Evolutionary conservation across 2,113 vertebrate genomes (phyloP).

Genomic region (Paedocypris sp.): DNA sequence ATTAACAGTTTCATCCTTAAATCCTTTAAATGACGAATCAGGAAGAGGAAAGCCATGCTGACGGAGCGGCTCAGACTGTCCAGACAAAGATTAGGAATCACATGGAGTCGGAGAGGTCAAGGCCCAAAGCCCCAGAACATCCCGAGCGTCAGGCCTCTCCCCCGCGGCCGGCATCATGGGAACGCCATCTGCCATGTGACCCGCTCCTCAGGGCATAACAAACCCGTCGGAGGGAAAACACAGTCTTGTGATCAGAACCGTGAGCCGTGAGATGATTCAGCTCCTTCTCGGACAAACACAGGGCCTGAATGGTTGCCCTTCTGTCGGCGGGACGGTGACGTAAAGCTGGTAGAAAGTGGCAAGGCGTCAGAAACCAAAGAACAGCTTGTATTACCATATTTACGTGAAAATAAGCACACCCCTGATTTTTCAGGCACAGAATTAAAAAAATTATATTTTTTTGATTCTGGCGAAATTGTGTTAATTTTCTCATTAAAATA

Average conservation of each 20-base stretch:
- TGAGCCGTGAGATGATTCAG: not conserved
- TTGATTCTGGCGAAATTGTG: no score
- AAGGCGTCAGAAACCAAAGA: no score
- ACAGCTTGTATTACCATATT: no score
- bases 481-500: no score
- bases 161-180: conserved; percentile 2
- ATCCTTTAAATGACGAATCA: conserved; percentile 14
- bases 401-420: no score
- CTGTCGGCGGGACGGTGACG: not conserved
- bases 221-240: not conserved
- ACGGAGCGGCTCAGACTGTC: not conserved
- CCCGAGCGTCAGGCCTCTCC: not conserved
- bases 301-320: no score
- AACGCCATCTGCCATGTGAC: conserved; percentile 34
- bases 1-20: conserved; percentile 25
- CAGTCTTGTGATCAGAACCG: conserved; percentile 4
- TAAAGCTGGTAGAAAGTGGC: no score
- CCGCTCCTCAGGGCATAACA: conserved; percentile 4
- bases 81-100: not conserved
- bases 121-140: not conserved
- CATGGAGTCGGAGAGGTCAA: conserved; percentile 2
- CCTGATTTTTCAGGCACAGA: no score
- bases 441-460: no score
- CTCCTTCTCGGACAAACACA: not conserved
- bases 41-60: conserved; percentile 19